Conservation (phyloP, 1,140 invertebrate genomes). For the Myzus persicae region DNA sequence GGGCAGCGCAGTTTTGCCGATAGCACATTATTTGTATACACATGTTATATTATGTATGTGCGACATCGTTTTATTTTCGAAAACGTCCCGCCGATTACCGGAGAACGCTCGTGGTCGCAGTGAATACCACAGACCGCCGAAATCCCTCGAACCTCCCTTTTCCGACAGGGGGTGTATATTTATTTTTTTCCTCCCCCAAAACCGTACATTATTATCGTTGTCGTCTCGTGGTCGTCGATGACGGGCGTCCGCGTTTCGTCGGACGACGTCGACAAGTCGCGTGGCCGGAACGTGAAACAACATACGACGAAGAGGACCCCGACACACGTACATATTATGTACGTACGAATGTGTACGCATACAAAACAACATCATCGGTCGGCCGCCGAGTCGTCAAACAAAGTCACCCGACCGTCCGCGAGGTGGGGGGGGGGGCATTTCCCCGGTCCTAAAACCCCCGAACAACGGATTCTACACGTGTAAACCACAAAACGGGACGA, state of each 20-base stretch:
- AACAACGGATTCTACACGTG: constrained; percentile 7
- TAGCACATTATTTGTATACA: not conserved
- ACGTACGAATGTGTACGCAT: not conserved
- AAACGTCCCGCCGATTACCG: constrained; percentile 5
- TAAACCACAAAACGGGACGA: not conserved
- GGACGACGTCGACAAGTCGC: constrained; percentile 2
- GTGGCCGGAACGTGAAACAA: constrained; percentile 11
- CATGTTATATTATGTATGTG: too few species aligned
- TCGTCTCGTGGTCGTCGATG: not conserved
- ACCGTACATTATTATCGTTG: not conserved
- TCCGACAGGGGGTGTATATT: not conserved
- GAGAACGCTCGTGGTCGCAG: too few species aligned
- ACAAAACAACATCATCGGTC: not conserved
- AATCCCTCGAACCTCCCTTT: not conserved
- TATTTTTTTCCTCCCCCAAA: not conserved
- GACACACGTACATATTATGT: not conserved
- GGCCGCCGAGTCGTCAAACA: not conserved
- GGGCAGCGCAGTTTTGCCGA: not conserved
- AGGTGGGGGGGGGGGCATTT: not conserved
- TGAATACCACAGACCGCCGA: not conserved
- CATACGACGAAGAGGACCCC: not conserved
- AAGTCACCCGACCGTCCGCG: not conserved
- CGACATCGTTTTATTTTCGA: not conserved
- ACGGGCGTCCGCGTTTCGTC: not conserved
- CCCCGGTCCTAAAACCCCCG: not conserved